Percentiles rank a stretch among this genome's conserved stretches.
Conservation (phyloP, 2,113 vertebrate species). For the Ictalurus furcatus region DNA sequence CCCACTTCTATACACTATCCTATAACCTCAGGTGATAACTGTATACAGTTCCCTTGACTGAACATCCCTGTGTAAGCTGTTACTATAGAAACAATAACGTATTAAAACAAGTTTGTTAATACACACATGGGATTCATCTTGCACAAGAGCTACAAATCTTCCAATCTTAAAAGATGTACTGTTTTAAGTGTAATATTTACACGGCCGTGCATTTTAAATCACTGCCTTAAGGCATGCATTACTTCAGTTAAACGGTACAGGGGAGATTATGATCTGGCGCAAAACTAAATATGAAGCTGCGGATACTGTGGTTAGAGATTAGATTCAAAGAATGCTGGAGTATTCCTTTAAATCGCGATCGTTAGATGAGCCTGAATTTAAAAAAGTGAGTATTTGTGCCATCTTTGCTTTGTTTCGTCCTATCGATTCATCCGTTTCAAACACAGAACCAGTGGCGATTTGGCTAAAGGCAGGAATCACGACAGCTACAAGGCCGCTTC, state of each 20-base stretch:
- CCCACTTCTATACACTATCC: too few relatives aligned
- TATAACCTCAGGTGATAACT: too few relatives aligned
- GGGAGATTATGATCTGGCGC: neutral
- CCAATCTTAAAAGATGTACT: neutral
- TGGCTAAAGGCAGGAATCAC: conserved; percentile 53
- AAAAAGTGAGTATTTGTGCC: neutral
- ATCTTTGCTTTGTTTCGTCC: neutral
- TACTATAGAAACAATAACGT: too few relatives aligned
- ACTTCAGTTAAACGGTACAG: neutral
- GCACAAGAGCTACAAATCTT: neutral
- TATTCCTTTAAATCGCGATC: neutral
- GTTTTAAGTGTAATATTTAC: neutral
- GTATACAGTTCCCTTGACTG: neutral
- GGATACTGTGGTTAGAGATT: neutral
- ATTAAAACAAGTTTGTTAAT: neutral
- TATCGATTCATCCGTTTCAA: neutral
- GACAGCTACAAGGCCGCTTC: conserved; percentile 51
- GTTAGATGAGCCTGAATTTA: neutral
- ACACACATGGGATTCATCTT: neutral
- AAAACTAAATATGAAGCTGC: conserved; percentile 40
- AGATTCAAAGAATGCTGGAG: neutral
- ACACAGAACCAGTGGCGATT: conserved; percentile 44
- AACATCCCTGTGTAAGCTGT: neutral
- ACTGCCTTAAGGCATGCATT: neutral
- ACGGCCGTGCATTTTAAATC: neutral